phyloP scores from a whole-genome alignment of 2,113 vertebrate genomes.

The Thunnus thynnus region DNA sequence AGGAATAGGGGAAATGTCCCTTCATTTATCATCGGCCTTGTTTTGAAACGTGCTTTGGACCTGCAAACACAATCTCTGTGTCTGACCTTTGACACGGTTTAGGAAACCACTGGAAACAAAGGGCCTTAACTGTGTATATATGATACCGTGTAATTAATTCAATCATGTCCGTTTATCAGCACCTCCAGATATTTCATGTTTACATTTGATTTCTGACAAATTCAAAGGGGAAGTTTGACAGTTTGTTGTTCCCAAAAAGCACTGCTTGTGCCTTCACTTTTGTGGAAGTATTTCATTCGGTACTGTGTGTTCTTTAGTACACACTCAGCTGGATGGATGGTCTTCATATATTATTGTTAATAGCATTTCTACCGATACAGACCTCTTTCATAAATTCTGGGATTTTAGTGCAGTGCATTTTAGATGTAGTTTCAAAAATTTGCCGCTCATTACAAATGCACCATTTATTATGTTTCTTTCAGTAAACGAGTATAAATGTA shows the following conservation, averaged over 20 bases:
- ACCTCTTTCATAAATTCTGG: not conserved
- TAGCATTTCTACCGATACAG: not conserved
- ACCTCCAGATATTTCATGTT: slow-evolving; percentile 35
- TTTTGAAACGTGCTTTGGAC: slow-evolving; percentile 7
- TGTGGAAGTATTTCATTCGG: not conserved
- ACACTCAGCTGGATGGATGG: not conserved
- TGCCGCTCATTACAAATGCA: not conserved
- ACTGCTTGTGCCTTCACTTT: slow-evolving; percentile 25
- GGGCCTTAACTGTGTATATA: not conserved
- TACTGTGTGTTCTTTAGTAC: not conserved
- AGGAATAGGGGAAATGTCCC: not conserved
- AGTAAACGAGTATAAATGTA: slow-evolving; percentile 15
- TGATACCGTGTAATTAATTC: slow-evolving; percentile 14
- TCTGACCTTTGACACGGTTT: slow-evolving; percentile 34
- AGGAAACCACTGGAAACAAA: slow-evolving; percentile 34
- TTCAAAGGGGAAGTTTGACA: not conserved
- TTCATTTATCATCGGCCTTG: slow-evolving; percentile 21
- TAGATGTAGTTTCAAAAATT: not conserved
- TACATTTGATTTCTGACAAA: slow-evolving; percentile 18
- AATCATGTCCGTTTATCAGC: not conserved
- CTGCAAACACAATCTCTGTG: not conserved
- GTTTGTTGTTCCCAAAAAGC: not conserved
- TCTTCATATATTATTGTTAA: not conserved
- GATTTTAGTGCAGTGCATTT: slow-evolving; percentile 24
- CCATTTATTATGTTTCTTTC: not conserved